Evolutionary conservation across 2,797 vertebrate genomes (phyloP).

Genomic region (Morelia viridis): DNA sequence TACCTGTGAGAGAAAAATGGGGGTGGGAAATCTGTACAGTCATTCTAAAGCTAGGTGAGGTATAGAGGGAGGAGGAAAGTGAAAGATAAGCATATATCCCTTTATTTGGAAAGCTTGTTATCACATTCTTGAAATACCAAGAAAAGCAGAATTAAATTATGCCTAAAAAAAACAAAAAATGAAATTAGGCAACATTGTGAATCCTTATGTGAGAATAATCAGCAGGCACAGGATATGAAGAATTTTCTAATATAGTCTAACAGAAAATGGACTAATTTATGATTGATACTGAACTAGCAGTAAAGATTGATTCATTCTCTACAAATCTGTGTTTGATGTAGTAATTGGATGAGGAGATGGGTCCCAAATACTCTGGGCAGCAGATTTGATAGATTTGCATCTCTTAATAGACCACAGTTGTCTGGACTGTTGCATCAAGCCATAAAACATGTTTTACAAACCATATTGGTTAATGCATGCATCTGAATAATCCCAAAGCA

Average conservation of each 20-base stretch:
- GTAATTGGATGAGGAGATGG: background rate
- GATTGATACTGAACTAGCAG: background rate
- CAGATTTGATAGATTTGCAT: background rate
- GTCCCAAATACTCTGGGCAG: background rate
- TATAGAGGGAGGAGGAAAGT: background rate
- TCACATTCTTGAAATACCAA: background rate
- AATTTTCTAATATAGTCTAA: background rate
- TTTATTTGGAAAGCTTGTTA: background rate
- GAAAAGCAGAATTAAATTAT: background rate
- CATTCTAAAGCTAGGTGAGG: background rate
- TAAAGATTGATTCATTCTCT: background rate
- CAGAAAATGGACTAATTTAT: background rate
- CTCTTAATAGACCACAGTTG: background rate
- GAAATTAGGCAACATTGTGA: background rate
- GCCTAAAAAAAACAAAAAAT: background rate
- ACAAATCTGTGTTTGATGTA: background rate
- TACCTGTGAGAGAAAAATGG: rapidly evolving
- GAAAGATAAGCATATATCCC: background rate
- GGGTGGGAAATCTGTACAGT: rapidly evolving
- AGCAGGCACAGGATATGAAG: background rate
- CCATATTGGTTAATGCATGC: background rate
- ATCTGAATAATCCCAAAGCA: background rate
- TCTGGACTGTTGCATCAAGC: background rate
- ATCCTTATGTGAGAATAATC: rapidly evolving
- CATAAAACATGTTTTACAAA: background rate